Evolutionary conservation across 1,140 invertebrate genomes (phyloP).

Genomic region (Dendroctonus valens): DNA sequence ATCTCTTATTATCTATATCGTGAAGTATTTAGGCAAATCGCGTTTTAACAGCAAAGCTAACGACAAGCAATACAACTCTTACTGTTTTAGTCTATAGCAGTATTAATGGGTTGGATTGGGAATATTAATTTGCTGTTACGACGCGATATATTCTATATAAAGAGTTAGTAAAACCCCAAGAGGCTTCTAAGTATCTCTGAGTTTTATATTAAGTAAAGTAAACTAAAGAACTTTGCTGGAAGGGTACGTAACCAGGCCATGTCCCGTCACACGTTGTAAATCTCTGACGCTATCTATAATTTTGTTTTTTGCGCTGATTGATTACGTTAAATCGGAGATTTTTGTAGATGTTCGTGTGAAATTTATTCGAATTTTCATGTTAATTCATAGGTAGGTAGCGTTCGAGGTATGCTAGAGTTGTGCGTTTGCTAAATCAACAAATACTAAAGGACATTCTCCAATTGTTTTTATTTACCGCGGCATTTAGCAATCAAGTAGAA

Average conservation of each 20-base stretch:
- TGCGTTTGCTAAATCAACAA: conserved; percentile 43
- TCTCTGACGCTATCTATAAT: conserved; percentile 19
- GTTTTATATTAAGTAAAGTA: conserved; percentile 23
- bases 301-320: no score
- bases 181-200: conserved; percentile 44
- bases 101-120: background rate
- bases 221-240: conserved; percentile 40
- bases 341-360: background rate
- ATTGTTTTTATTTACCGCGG: background rate
- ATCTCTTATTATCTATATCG: conserved; percentile 36
- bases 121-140: conserved; percentile 18
- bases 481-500: no score
- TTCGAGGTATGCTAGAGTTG: conserved; percentile 37
- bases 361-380: background rate
- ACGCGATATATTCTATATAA: conserved; percentile 27
- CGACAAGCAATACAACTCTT: no score
- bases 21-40: conserved; percentile 37
- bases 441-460: conserved; percentile 24
- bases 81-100: no score
- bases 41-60: conserved; percentile 31
- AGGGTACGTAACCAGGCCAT: conserved; percentile 44
- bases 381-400: conserved; percentile 13
- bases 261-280: conserved; percentile 31
- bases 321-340: no score
- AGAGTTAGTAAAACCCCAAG: conserved; percentile 44